These are phyloP conservation scores for Microctenopoma steveboyesi DNA, from an alignment of 2,797 vertebrate species.

Conservation along the genomic window DNA sequence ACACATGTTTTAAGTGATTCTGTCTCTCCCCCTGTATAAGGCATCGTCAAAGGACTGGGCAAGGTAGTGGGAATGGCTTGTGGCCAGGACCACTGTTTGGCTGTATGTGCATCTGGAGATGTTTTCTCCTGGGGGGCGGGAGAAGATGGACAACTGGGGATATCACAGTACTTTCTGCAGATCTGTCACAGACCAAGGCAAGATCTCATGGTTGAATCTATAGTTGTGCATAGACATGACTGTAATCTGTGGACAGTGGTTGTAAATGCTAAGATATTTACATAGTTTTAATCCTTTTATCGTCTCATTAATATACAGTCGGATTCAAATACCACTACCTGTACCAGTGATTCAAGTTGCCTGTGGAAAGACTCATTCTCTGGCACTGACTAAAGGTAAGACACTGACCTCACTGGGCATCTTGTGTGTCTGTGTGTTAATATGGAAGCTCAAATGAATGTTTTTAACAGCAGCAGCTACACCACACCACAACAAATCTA, in stretches of 20 bases:
- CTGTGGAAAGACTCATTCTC: conserved; percentile 91
- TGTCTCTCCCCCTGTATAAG: conserved; percentile 28
- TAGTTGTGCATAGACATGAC: not conserved
- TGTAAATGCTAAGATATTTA: not conserved
- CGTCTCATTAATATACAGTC: conserved; percentile 46
- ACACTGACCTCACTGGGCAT: not conserved
- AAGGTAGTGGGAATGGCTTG: conserved; percentile 75
- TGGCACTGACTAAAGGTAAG: conserved; percentile 91
- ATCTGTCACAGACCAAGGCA: conserved; percentile 70
- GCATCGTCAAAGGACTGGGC: conserved; percentile 57
- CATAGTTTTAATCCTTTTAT: not conserved
- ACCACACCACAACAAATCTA: too few relatives aligned
- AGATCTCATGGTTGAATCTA: conserved; percentile 20
- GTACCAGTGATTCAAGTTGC: conserved; percentile 89
- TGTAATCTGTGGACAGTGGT: not conserved
- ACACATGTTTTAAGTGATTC: not conserved
- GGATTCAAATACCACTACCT: conserved; percentile 63
- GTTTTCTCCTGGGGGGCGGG: conserved; percentile 86
- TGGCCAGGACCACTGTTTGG: conserved; percentile 85
- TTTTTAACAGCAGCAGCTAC: not conserved
- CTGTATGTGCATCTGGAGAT: conserved; percentile 75
- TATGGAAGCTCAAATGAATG: not conserved
- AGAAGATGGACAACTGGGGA: conserved; percentile 83
- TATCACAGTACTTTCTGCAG: not conserved
- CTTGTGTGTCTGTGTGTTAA: too few relatives aligned